Conservation (phyloP, 2,113 vertebrate species). For the Gasterosteus aculeatus region DNA sequence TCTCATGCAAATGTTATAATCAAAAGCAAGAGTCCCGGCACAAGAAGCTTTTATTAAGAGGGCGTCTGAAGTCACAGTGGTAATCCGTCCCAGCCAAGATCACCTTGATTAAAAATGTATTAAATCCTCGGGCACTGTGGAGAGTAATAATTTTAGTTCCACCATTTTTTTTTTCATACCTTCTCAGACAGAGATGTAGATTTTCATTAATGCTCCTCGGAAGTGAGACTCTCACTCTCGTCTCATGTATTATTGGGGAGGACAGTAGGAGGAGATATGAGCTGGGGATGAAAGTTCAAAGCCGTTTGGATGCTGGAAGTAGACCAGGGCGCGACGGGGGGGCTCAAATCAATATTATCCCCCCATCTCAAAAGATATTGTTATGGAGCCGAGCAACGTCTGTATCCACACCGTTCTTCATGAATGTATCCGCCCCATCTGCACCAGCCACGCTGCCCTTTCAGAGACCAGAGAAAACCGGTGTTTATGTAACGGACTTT, state of each 20-base stretch:
- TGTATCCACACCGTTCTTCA: slow-evolving; percentile 78
- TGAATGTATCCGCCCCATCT: slow-evolving; percentile 85
- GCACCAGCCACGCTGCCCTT: slow-evolving; percentile 79
- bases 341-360: slow-evolving; percentile 73
- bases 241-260: slow-evolving; percentile 76
- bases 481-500: slow-evolving; percentile 63
- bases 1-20: slow-evolving; percentile 76
- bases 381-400: slow-evolving; percentile 74
- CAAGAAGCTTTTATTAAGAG: slow-evolving; percentile 74
- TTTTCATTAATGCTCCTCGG: slow-evolving; percentile 74
- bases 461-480: slow-evolving; percentile 76
- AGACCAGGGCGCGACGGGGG: slow-evolving; percentile 58
- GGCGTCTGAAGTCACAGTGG: slow-evolving; percentile 75
- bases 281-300: slow-evolving; percentile 68
- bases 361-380: slow-evolving; percentile 72
- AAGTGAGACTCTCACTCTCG: slow-evolving; percentile 59
- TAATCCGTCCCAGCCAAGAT: slow-evolving; percentile 74
- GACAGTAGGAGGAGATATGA: slow-evolving; percentile 64
- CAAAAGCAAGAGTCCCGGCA: slow-evolving; percentile 59
- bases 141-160: slow-evolving; percentile 79
- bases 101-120: slow-evolving; percentile 82
- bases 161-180: slow-evolving; percentile 74
- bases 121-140: slow-evolving; percentile 77
- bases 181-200: slow-evolving; percentile 81
- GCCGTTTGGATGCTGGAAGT: slow-evolving; percentile 67